phyloP scores from a whole-genome alignment of 2,113 vertebrate species.

The Rhipidura dahli region DNA sequence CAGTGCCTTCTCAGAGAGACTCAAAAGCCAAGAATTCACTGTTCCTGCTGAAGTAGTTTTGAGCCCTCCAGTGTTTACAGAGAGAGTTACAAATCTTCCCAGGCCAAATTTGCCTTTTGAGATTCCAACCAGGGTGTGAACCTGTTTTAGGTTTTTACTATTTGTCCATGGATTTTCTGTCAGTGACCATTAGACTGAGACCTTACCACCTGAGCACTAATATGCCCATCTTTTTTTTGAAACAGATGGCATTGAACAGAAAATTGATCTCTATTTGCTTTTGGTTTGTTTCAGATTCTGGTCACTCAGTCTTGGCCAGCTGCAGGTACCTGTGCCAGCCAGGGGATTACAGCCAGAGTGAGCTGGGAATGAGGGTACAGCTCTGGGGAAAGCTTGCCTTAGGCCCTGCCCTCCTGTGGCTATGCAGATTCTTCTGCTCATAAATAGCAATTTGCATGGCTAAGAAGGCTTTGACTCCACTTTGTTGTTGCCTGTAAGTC shows the following conservation, averaged over 20 bases:
- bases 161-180: not conserved
- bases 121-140: not conserved
- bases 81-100: not conserved
- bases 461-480: not conserved
- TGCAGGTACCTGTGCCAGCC: slow-evolving; percentile 78
- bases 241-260: not conserved
- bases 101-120: not conserved
- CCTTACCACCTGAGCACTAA: not conserved
- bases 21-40: not conserved
- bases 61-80: not conserved
- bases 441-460: not conserved
- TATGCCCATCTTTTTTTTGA: not conserved
- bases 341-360: slow-evolving; percentile 64
- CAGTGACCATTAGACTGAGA: not conserved
- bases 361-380: slow-evolving; percentile 67
- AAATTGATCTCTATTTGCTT: not conserved
- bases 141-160: not conserved
- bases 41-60: not conserved
- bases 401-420: not conserved
- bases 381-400: not conserved
- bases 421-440: not conserved
- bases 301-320: slow-evolving; percentile 64
- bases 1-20: not conserved
- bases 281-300: slow-evolving; percentile 69
- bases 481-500: not conserved